Evolutionary conservation across 2,888 invertebrate species (phyloP), one percentile per base, ranked within the genome.

Genomic region (Myathropa florea): DNA sequence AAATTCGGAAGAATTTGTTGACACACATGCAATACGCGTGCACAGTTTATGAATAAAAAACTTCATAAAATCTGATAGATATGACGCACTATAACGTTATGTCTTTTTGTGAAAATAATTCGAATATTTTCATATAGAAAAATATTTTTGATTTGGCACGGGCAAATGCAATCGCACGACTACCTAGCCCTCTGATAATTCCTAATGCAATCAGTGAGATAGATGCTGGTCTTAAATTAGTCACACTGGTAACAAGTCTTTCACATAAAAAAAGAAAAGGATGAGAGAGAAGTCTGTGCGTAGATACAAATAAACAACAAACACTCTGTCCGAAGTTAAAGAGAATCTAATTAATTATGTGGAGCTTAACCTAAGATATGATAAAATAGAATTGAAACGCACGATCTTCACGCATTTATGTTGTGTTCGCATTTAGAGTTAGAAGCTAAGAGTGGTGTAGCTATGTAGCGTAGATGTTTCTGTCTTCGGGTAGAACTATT

Each of bases 141-240:
- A 70, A 46, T 68, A 61, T 78, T 68, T 81, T 72, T 46, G 78
- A 79, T 59, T 86, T 86, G 83, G 75, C 86, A 86, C 86, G 57
- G 78, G 53, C 86, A 67, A 83, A 86, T 79, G 83, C 83, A 78
- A 71, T 71, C 65, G 83, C 75, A 60, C 83, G 86, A 86, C 86
- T 86, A 86, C 55, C 33, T 65, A 67, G 71, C 65, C 75, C 83
- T 83, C 67, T 57, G 68, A 82, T 72, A 85, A 33, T 75, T 83
- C 26, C 71, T 46, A 75, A 39, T 75, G 86, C 75, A 86, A 83
- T 86, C 79, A 79, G 78, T 75, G 86, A 75, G 68, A 60, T 68
- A 75, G 68, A 60, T 68, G 78, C 73, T 73, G 70, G 67, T 86
- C 86, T 83, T 86, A 83, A 83, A 83, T 86, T 86, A 86, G 86